These are phyloP conservation scores for Chelidonichthys spinosus DNA, from an alignment of 2,797 vertebrate species.

Conservation along the genomic window DNA sequence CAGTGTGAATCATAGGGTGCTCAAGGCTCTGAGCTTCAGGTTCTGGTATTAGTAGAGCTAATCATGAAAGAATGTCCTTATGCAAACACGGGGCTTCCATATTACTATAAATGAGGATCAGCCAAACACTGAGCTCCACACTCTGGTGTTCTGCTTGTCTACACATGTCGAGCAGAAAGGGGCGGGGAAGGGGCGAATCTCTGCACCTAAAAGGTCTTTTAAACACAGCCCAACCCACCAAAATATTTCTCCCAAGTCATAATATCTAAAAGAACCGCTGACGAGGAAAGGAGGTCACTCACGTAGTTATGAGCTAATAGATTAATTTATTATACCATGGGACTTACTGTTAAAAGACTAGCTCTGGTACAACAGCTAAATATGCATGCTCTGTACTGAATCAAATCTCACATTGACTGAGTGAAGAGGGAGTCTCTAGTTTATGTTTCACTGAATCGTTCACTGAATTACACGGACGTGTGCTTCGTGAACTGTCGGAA, in stretches of 20 bases:
- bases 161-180: constrained; percentile 52
- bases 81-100: constrained; percentile 76
- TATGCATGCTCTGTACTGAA: neutral
- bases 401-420: neutral
- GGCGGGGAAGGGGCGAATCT: constrained; percentile 11
- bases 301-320: neutral
- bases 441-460: neutral
- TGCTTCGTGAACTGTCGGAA: neutral
- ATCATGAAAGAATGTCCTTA: constrained; percentile 81
- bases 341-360: constrained; percentile 3
- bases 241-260: constrained; percentile 26
- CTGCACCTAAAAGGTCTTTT: constrained; percentile 40
- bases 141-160: constrained; percentile 65
- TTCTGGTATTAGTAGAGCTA: constrained; percentile 75
- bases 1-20: constrained; percentile 43
- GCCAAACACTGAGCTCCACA: constrained; percentile 68
- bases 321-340: neutral
- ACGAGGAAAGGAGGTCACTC: neutral
- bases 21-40: constrained; percentile 60
- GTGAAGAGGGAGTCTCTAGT: neutral
- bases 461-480: neutral
- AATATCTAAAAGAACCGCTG: constrained; percentile 6
- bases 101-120: constrained; percentile 80
- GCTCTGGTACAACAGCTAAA: neutral
- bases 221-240: constrained; percentile 49